phyloP scores from a whole-genome alignment of 2,113 vertebrate genomes.

The Illadopsis cleaveri region DNA sequence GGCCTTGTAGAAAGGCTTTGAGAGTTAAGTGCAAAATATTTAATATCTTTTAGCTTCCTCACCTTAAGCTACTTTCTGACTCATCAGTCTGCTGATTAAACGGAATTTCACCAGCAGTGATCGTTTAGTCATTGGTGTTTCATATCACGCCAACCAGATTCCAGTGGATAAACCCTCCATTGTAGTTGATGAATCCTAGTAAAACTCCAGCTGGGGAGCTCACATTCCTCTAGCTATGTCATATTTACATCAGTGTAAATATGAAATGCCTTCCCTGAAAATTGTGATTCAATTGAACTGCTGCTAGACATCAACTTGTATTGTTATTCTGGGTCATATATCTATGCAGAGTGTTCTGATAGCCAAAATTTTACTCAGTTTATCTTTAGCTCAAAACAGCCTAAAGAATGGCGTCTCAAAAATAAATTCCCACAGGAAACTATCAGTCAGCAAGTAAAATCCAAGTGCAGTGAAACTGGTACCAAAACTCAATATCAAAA shows the following conservation, averaged over 20 bases:
- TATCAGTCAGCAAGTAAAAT: not conserved
- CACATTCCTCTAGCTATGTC: not conserved
- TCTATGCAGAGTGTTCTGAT: not conserved
- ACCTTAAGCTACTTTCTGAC: not conserved
- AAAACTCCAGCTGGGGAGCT: not conserved
- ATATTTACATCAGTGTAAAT: not conserved
- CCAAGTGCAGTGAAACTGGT: not conserved
- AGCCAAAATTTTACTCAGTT: not conserved
- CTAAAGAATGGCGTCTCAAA: not conserved
- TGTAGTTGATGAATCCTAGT: not conserved
- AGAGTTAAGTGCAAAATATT: not conserved
- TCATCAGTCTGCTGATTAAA: not conserved
- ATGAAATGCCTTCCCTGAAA: not conserved
- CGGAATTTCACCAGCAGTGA: not conserved
- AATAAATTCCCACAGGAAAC: not conserved
- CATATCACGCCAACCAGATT: not conserved
- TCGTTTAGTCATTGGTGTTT: not conserved
- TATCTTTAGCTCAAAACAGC: not conserved
- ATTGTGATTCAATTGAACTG: not conserved
- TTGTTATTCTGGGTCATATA: not conserved
- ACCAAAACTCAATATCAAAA: not conserved
- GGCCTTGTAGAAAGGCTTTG: not conserved
- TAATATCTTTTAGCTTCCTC: not conserved
- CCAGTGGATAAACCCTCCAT: not conserved
- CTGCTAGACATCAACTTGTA: not conserved